These are phyloP conservation scores for Stichodactyla mertensii DNA, from an alignment of 64 coral and sea anemone genomes.

Conservation along the genomic window DNA sequence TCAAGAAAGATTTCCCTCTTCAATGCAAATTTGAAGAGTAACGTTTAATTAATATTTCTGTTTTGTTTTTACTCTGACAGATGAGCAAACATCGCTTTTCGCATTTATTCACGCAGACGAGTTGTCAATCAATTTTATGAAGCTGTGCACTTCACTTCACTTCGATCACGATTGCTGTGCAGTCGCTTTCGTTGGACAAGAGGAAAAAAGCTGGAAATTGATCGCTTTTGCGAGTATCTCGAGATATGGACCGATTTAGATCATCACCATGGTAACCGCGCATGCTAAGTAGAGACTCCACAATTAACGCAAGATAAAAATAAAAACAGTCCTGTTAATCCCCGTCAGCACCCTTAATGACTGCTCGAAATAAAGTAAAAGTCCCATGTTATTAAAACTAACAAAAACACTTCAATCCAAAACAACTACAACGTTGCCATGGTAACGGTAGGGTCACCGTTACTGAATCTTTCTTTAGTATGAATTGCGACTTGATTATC, in stretches of 20 bases:
- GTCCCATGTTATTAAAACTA: background rate
- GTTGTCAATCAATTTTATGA: background rate
- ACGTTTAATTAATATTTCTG: background rate
- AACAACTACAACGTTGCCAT: background rate
- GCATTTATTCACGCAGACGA: background rate
- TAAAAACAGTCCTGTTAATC: background rate
- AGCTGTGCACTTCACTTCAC: background rate
- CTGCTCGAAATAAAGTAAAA: background rate
- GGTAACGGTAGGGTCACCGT: background rate
- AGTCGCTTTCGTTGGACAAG: background rate
- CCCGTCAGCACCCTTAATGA: background rate
- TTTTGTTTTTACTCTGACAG: background rate
- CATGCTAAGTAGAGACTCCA: background rate
- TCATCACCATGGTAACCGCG: background rate
- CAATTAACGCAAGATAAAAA: background rate
- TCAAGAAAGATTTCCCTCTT: background rate
- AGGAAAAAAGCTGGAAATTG: background rate
- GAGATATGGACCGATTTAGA: background rate
- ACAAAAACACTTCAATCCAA: background rate
- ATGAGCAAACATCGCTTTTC: background rate
- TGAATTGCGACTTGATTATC: background rate
- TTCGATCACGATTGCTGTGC: background rate
- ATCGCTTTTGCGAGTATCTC: background rate
- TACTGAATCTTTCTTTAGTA: background rate
- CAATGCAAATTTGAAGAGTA: background rate